A percentile compares a stretch with the other conserved stretches of the same genome.
Evolutionary conservation across 1,140 invertebrate species (phyloP).

Genomic region (Argopecten irradians): DNA sequence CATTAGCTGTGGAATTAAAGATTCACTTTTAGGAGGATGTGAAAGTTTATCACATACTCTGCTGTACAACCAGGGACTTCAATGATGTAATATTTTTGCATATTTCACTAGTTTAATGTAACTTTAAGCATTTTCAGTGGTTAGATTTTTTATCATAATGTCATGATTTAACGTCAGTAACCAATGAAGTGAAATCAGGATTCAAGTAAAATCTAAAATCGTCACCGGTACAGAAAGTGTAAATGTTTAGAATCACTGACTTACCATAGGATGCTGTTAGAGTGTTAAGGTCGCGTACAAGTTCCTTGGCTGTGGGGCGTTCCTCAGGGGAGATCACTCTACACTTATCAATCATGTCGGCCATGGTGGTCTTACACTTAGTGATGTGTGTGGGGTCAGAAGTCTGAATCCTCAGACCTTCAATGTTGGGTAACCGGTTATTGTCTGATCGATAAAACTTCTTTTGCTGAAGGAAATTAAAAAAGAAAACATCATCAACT

Average conservation of each 20-base stretch:
- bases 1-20: not conserved
- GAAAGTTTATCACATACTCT: too few relatives aligned
- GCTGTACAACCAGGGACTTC: too few relatives aligned
- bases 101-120: too few relatives aligned
- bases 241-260: not conserved
- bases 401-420: not conserved
- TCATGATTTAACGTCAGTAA: too few relatives aligned
- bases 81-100: too few relatives aligned
- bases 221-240: too few relatives aligned
- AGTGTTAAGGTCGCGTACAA: constrained; percentile 27
- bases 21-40: too few relatives aligned
- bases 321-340: not conserved
- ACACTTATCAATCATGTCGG: not conserved
- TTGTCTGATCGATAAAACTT: not conserved
- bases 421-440: not conserved
- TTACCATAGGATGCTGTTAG: constrained; percentile 31
- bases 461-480: not conserved
- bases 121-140: too few relatives aligned
- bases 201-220: too few relatives aligned
- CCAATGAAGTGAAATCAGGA: too few relatives aligned
- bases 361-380: not conserved
- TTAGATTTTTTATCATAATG: too few relatives aligned
- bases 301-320: constrained; percentile 3
- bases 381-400: not conserved
- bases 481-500: too few relatives aligned